Conservation (phyloP, 35 echinoderm and acorn worm genomes). For the Patiria miniata region DNA sequence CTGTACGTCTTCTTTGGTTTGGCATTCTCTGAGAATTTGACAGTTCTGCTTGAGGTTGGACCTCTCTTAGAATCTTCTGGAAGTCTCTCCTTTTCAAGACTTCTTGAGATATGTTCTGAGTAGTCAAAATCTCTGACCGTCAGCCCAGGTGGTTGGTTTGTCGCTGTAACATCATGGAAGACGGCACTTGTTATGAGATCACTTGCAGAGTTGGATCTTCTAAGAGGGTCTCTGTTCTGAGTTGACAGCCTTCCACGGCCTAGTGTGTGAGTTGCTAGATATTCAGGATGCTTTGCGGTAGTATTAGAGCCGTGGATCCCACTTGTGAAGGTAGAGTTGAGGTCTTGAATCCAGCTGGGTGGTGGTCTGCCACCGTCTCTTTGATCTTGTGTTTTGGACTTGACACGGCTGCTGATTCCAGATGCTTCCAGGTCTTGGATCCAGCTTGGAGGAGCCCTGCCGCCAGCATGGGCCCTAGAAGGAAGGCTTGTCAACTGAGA, state of each 20-base stretch:
- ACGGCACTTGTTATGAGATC: too few species aligned
- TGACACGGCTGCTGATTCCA: not conserved
- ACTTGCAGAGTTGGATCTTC: too few species aligned
- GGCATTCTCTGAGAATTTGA: too few species aligned
- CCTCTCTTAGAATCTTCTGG: too few species aligned
- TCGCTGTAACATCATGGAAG: too few species aligned
- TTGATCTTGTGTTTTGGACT: not conserved
- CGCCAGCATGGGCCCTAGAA: not conserved
- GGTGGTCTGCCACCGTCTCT: conserved; percentile 19
- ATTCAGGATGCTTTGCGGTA: too few species aligned
- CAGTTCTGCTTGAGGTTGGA: too few species aligned
- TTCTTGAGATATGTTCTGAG: not conserved
- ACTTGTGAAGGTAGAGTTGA: conserved; percentile 11
- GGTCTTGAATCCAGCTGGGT: conserved; percentile 61
- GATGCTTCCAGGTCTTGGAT: conserved; percentile 54
- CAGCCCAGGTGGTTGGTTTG: too few species aligned
- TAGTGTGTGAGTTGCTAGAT: too few species aligned
- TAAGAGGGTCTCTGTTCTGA: too few species aligned
- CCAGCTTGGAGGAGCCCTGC: conserved; percentile 45
- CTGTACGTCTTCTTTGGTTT: conserved; percentile 19
- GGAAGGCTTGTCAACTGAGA: not conserved
- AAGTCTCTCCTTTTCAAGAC: not conserved
- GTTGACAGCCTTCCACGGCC: too few species aligned
- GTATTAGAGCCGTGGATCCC: not conserved
- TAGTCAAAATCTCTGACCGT: too few species aligned